Evolutionary conservation across 1,140 invertebrate genomes (phyloP).

Genomic region (Zaprionus davidi): DNA sequence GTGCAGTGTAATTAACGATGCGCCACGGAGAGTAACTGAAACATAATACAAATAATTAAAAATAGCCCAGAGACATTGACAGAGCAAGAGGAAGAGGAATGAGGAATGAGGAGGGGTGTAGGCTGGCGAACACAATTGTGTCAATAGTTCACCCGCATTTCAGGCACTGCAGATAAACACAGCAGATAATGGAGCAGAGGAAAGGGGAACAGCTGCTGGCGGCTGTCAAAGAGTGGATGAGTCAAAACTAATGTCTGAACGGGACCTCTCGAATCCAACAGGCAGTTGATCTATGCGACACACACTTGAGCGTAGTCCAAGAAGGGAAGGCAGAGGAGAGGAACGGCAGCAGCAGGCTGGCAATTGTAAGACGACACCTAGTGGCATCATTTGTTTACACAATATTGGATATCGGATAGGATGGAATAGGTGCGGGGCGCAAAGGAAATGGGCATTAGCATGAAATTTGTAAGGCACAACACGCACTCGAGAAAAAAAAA

Average conservation of each 20-base stretch:
- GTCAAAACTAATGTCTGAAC: conserved; percentile 40
- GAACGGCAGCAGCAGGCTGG: conserved; percentile 20
- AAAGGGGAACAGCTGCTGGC: conserved; percentile 61
- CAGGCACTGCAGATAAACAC: conserved; percentile 67
- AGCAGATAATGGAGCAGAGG: conserved; percentile 57
- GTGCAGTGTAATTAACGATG: conserved; percentile 63
- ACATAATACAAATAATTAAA: conserved; percentile 83
- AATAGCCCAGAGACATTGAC: conserved; percentile 55
- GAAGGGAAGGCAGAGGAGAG: not conserved
- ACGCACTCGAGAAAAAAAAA: conserved; percentile 70
- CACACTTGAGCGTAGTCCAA: conserved; percentile 35
- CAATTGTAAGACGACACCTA: conserved; percentile 77
- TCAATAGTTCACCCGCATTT: conserved; percentile 80
- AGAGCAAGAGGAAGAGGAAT: conserved; percentile 14
- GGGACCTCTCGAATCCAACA: conserved; percentile 58
- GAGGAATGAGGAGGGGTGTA: not conserved
- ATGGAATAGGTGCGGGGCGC: conserved; percentile 22
- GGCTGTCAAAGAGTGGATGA: conserved; percentile 65
- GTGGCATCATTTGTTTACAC: conserved; percentile 80
- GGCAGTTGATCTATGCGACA: conserved; percentile 74
- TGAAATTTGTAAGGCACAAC: conserved; percentile 79
- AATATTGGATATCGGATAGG: conserved; percentile 74
- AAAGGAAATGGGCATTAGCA: conserved; percentile 79
- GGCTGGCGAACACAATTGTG: conserved; percentile 77
- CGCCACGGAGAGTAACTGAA: conserved; percentile 63